These are phyloP conservation scores for Trichogramma evanescens DNA, from an alignment of 2,888 invertebrate genomes.

Conservation along the genomic window DNA sequence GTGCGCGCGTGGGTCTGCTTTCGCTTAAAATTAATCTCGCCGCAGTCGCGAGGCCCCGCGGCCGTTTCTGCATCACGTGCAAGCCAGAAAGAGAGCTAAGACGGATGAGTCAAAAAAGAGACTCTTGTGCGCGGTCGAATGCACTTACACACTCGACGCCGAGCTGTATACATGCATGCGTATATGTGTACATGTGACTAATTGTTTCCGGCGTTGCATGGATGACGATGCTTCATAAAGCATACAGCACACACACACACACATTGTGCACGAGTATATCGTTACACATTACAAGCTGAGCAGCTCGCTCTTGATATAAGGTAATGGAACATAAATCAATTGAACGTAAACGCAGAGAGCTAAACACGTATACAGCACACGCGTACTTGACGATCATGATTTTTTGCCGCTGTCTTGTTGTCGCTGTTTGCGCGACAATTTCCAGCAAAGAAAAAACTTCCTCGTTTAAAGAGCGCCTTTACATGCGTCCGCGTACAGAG, in stretches of 20 bases:
- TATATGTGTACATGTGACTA: slow-evolving; percentile 9
- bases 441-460: not conserved
- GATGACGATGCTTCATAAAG: too few species aligned
- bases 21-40: too few species aligned
- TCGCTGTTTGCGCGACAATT: not conserved
- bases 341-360: too few species aligned
- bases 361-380: too few species aligned
- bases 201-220: slow-evolving; percentile 16
- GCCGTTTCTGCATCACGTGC: too few species aligned
- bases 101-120: too few species aligned
- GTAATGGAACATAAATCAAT: too few species aligned
- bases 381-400: too few species aligned
- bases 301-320: not conserved
- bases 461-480: not conserved
- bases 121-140: too few species aligned
- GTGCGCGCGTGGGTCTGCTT: too few species aligned
- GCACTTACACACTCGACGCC: not conserved
- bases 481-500: not conserved
- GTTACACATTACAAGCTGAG: not conserved
- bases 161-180: not conserved
- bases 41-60: too few species aligned
- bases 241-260: not conserved
- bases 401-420: not conserved
- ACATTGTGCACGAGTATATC: not conserved
- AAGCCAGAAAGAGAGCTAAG: too few species aligned